A percentile compares a stretch with the other conserved stretches of the same genome.
These are phyloP conservation scores for Lepidurus packardi DNA, from an alignment of 1,140 invertebrate genomes.

Conservation along the genomic window DNA sequence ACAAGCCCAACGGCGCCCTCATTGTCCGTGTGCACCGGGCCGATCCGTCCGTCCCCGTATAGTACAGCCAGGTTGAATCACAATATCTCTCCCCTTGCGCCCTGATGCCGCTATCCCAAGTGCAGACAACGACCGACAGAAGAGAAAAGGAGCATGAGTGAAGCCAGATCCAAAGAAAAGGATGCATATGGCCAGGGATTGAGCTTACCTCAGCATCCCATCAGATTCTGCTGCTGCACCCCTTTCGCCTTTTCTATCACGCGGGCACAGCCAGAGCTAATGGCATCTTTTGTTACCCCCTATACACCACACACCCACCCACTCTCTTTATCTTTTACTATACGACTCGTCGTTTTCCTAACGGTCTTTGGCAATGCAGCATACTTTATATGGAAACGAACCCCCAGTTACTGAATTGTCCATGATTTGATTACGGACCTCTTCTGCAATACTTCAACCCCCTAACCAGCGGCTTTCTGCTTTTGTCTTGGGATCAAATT, in stretches of 20 bases:
- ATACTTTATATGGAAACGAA: constrained; percentile 19
- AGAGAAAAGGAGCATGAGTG: background rate
- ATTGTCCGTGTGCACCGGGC: constrained; percentile 16
- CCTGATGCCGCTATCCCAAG: constrained; percentile 3
- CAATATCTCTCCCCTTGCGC: background rate
- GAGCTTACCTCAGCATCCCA: constrained; percentile 20
- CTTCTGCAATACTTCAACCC: background rate
- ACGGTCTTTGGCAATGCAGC: background rate
- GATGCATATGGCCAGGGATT: constrained; percentile 21
- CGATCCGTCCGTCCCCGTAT: background rate
- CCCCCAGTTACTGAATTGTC: background rate
- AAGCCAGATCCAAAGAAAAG: background rate
- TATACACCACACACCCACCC: background rate
- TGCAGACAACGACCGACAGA: background rate
- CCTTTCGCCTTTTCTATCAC: constrained; percentile 14
- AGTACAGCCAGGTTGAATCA: constrained; percentile 14
- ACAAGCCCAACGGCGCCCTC: constrained; percentile 13
- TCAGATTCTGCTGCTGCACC: constrained; percentile 14
- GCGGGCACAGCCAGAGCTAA: constrained; percentile 15
- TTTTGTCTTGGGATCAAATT: background rate
- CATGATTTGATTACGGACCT: constrained; percentile 8
- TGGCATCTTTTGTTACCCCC: constrained; percentile 21
- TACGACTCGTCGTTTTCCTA: background rate
- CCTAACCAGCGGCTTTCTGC: background rate
- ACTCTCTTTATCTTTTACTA: background rate